Evolutionary conservation across 1,140 invertebrate genomes (phyloP).

Genomic region (Oreohelix idahoensis): DNA sequence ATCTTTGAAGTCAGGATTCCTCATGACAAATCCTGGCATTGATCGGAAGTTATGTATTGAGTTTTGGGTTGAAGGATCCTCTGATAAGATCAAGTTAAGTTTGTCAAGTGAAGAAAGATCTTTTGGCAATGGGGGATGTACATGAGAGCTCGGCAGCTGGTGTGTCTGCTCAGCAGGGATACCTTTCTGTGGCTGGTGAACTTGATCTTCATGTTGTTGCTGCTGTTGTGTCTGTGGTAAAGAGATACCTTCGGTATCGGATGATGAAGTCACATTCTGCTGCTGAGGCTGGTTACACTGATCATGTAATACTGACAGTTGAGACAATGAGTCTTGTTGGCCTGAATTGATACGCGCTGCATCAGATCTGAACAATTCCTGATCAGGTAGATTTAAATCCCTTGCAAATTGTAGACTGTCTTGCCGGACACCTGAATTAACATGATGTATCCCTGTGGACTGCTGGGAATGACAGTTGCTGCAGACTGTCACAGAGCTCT

Average conservation of each 20-base stretch:
- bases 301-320: not conserved
- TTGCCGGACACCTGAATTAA: not conserved
- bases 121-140: not conserved
- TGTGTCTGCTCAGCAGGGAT: not conserved
- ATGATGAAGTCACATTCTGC: not conserved
- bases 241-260: not conserved
- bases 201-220: not conserved
- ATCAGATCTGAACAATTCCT: not conserved
- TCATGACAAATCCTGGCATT: constrained; percentile 42
- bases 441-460: not conserved
- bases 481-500: not conserved
- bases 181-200: not conserved
- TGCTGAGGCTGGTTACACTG: not conserved
- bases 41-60: constrained; percentile 34
- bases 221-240: not conserved
- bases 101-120: constrained; percentile 29
- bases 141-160: not conserved
- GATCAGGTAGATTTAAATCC: not conserved
- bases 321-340: not conserved
- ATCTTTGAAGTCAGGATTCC: constrained; percentile 23
- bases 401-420: not conserved
- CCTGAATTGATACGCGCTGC: not conserved
- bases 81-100: constrained; percentile 21
- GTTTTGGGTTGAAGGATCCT: constrained; percentile 20
- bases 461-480: not conserved